Percentiles rank a stretch among this genome's conserved stretches.
Evolutionary conservation across 1,140 invertebrate genomes (phyloP).

Genomic region (Drosophila eugracilis): DNA sequence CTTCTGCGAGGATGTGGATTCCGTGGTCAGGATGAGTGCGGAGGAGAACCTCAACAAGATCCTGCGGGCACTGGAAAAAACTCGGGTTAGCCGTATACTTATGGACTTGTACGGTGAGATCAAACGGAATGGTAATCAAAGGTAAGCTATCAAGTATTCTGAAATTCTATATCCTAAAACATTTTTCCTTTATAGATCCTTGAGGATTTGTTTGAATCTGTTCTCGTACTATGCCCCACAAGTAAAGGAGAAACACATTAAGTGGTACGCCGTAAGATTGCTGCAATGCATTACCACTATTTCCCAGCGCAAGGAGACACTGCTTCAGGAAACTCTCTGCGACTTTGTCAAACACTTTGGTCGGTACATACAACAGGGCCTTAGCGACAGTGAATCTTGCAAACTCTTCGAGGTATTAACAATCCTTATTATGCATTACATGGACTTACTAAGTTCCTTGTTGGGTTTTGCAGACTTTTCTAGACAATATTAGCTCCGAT

Average conservation of each 20-base stretch:
- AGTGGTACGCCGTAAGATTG: conserved; percentile 90
- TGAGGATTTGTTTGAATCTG: conserved; percentile 90
- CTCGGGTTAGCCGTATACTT: conserved; percentile 89
- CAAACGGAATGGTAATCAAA: conserved; percentile 89
- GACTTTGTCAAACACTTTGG: conserved; percentile 89
- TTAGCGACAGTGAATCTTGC: conserved; percentile 89
- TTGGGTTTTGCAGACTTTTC: conserved; percentile 53
- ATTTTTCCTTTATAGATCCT: conserved; percentile 84
- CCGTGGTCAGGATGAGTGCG: conserved; percentile 91
- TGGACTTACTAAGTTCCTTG: conserved; percentile 6
- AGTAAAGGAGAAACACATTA: conserved; percentile 90
- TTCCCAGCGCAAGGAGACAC: conserved; percentile 89
- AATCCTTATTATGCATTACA: not conserved
- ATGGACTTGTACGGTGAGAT: conserved; percentile 93
- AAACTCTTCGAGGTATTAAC: conserved; percentile 85
- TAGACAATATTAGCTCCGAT: conserved; percentile 71
- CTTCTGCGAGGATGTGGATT: conserved; percentile 91
- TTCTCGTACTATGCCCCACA: conserved; percentile 90
- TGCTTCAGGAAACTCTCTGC: conserved; percentile 90
- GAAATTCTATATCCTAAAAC: too few species aligned
- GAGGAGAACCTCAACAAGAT: conserved; percentile 93
- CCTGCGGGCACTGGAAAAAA: conserved; percentile 87
- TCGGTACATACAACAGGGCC: conserved; percentile 89
- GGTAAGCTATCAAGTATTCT: conserved; percentile 31
- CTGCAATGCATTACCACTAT: conserved; percentile 90